Evolutionary conservation across 2,888 invertebrate genomes (phyloP).

Genomic region (Cataglyphis rosenhaueri): DNA sequence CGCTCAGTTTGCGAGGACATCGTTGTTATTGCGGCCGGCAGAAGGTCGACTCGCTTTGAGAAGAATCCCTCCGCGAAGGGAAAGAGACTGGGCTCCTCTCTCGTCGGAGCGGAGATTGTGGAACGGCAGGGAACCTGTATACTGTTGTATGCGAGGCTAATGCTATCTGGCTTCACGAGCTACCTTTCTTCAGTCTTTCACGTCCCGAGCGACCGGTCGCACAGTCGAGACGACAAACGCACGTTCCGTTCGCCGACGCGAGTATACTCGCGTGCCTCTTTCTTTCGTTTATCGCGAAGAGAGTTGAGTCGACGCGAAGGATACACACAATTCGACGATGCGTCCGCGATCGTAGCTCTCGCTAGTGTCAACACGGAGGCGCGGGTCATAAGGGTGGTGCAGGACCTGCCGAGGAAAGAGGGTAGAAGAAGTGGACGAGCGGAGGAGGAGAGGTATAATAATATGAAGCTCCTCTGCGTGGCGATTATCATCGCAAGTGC

Average conservation of each 20-base stretch:
- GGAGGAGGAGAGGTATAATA: slow-evolving; percentile 58
- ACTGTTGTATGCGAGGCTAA: slow-evolving; percentile 63
- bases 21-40: slow-evolving; percentile 15
- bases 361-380: slow-evolving; percentile 6
- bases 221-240: slow-evolving; percentile 64
- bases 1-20: slow-evolving; percentile 1
- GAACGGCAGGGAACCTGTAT: slow-evolving; percentile 75
- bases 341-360: slow-evolving; percentile 42
- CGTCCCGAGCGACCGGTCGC: slow-evolving; percentile 79
- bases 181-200: slow-evolving; percentile 82
- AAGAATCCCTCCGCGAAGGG: slow-evolving; percentile 48
- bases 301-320: slow-evolving; percentile 7
- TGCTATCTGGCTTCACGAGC: slow-evolving; percentile 59
- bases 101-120: slow-evolving; percentile 59
- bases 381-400: slow-evolving; percentile 10
- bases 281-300: slow-evolving; percentile 17
- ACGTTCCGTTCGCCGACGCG: slow-evolving; percentile 30
- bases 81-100: slow-evolving; percentile 28
- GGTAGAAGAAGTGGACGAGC: slow-evolving; percentile 18
- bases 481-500: slow-evolving; percentile 77
- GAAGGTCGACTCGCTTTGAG: slow-evolving; percentile 61
- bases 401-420: slow-evolving; percentile 36
- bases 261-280: slow-evolving; percentile 18
- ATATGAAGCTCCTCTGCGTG: slow-evolving; percentile 76
- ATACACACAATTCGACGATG: slow-evolving; percentile 58